phyloP scores from a whole-genome alignment of 2,888 invertebrate genomes.

The Smittia sp. region DNA sequence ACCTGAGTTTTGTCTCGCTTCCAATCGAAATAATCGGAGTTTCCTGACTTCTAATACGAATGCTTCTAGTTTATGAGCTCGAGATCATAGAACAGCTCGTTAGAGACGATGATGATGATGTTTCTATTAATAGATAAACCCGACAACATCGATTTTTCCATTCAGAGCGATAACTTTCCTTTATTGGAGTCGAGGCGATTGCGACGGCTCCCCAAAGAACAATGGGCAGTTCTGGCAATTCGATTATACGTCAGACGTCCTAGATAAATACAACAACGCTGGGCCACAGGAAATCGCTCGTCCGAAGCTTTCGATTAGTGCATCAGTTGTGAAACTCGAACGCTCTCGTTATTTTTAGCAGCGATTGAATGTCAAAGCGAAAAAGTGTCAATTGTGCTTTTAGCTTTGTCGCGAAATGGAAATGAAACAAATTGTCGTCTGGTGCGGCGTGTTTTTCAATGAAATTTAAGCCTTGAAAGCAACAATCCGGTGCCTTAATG shows the following conservation, averaged over 20 bases:
- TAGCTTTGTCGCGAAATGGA: background rate
- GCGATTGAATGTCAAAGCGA: slow-evolving; percentile 34
- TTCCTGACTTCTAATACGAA: slow-evolving; percentile 17
- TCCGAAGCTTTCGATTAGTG: background rate
- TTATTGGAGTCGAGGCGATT: too few species aligned
- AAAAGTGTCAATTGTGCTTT: background rate
- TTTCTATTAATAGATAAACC: background rate
- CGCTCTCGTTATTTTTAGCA: slow-evolving; percentile 33
- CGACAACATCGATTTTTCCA: background rate
- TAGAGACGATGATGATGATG: background rate
- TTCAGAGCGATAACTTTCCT: too few species aligned
- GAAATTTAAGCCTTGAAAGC: background rate
- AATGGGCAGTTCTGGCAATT: too few species aligned
- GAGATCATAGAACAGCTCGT: too few species aligned
- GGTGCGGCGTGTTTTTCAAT: background rate
- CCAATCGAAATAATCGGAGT: slow-evolving; percentile 8
- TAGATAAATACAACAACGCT: too few species aligned
- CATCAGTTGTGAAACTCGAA: slow-evolving; percentile 29
- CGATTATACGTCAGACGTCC: too few species aligned
- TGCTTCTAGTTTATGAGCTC: too few species aligned
- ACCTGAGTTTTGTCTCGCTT: background rate
- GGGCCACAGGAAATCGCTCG: too few species aligned
- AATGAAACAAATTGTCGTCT: background rate
- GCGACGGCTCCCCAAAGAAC: too few species aligned
- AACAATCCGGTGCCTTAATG: background rate